A percentile compares a stretch with the other conserved stretches of the same genome.
Conservation (phyloP, 2,888 invertebrate genomes). For the Clusia tigrina region DNA sequence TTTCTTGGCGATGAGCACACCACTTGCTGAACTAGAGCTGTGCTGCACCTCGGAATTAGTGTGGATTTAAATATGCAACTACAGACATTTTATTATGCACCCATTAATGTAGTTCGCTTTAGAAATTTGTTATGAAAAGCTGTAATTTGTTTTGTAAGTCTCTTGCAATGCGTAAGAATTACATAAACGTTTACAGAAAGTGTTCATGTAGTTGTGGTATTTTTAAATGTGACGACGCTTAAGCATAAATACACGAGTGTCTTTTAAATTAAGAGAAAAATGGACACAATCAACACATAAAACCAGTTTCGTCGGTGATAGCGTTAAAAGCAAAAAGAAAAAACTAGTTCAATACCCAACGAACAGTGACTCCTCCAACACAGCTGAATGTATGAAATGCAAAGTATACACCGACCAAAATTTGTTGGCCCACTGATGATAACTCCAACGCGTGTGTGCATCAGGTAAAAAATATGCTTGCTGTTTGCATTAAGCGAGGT, state of each 20-base stretch:
- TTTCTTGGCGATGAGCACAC: background rate
- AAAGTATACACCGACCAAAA: background rate
- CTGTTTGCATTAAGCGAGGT: too few species aligned
- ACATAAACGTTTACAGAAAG: constrained; percentile 1
- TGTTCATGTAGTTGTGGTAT: constrained; percentile 20
- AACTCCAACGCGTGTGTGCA: background rate
- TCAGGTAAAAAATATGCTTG: too few species aligned
- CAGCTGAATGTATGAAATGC: background rate
- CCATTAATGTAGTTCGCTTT: too few species aligned
- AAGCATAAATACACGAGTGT: too few species aligned
- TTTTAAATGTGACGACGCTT: constrained; percentile 9
- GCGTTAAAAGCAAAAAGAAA: constrained; percentile 2
- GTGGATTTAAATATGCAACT: too few species aligned
- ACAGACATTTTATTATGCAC: too few species aligned
- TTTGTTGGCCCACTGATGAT: background rate
- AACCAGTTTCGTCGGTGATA: constrained; percentile 9
- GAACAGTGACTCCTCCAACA: background rate
- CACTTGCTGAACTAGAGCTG: background rate
- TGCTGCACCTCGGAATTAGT: too few species aligned
- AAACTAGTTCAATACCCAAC: constrained; percentile 13
- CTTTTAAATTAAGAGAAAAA: too few species aligned
- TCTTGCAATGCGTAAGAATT: too few species aligned
- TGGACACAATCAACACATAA: constrained; percentile 9
- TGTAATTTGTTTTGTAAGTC: too few species aligned
- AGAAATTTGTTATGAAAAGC: too few species aligned